Evolutionary conservation across 92 coral and sea anemone species (phyloP), one percentile per base, ranked within the genome.

Genomic region (Zoanthus sansibaricus): DNA sequence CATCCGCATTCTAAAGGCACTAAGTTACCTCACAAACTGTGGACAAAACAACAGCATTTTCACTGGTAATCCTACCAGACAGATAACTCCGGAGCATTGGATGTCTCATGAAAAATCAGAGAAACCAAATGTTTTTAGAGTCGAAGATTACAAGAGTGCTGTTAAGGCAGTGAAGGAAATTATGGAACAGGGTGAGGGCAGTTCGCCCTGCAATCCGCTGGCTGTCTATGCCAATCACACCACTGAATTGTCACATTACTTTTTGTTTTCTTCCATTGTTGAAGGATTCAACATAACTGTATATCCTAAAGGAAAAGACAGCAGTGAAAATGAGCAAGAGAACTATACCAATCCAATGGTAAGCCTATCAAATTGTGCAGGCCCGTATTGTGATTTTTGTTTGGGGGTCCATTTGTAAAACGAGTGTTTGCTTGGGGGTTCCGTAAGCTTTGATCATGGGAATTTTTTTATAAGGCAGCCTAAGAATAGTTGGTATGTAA

Each of bases 111-210:
- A 42, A 62, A 67, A 83, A 55, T 86, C 87, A 6, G 79, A 85
- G 66, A 86, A 88, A 17, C 92, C 92, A 7, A 70, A 80, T 47
- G 32, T 86, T n/a, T 58, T 91, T 14, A 86, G 82, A 72, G 94
- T 93, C 21, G 16, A 46, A 0, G 92, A 94, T 72, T 94, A 87
- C 85, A 16, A 25, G 10, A 84, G 91, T 0, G 98, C 98, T 2
- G 93, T 90, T 1, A 88, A 88, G 13, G 98, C 98, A 25, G 93
- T 94, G 21, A 71, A 74, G 55, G 33, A 71, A 8, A 94, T 94
- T 3, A 64, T 94, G 12, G 92, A 92, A 1, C 89, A 94, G 71
- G 98, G 98, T 20, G 98, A 94, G 76, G 98, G 98, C 1, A 88
- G 94, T 44, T 92, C 95, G 9, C 92, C 93, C 0, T 94, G 98